A percentile compares a stretch with the other conserved stretches of the same genome.
Evolutionary conservation across 1,140 invertebrate genomes (phyloP).

Genomic region (Solen grandis): DNA sequence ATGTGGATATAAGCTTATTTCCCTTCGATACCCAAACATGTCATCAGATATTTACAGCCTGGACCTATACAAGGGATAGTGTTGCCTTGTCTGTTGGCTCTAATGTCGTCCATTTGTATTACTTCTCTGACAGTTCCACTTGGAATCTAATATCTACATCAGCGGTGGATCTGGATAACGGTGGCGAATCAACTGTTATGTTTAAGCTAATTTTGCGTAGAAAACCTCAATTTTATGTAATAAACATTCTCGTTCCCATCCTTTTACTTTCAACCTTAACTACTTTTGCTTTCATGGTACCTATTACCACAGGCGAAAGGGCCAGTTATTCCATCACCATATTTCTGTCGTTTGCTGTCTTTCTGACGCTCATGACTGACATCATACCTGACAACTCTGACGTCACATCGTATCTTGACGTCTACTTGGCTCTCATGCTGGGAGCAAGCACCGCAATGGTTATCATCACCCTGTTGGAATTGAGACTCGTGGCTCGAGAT

Average conservation of each 20-base stretch:
- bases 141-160: constrained; percentile 46
- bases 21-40: too few species aligned
- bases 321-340: constrained; percentile 84
- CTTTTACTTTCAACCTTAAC: constrained; percentile 84
- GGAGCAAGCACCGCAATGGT: too few species aligned
- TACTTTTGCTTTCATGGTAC: constrained; percentile 83
- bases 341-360: constrained; percentile 84
- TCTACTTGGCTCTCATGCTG: background rate
- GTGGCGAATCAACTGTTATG: constrained; percentile 25
- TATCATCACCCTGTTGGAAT: too few species aligned
- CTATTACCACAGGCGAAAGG: constrained; percentile 84
- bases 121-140: constrained; percentile 49
- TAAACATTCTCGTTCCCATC: constrained; percentile 84
- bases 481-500: too few species aligned
- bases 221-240: constrained; percentile 80
- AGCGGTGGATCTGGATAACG: background rate
- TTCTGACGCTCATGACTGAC: constrained; percentile 84
- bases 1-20: too few species aligned
- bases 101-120: constrained; percentile 4
- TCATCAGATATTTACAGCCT: too few species aligned
- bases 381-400: too few species aligned
- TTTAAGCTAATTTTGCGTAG: constrained; percentile 63
- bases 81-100: too few species aligned
- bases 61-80: too few species aligned
- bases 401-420: too few species aligned